phyloP scores from a whole-genome alignment of 2,888 invertebrate genomes.

The Octonoba sinensis region DNA sequence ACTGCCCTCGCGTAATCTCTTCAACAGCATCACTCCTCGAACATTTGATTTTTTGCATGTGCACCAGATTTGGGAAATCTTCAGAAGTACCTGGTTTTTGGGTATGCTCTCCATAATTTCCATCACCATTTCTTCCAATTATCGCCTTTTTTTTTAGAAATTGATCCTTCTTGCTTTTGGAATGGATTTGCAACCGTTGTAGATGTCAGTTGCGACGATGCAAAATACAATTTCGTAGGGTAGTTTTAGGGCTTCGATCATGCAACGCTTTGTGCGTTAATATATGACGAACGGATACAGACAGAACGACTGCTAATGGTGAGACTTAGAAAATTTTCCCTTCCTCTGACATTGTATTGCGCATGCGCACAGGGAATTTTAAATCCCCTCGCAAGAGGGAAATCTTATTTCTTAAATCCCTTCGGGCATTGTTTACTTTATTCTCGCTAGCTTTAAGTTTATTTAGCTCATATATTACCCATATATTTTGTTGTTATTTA shows the following conservation, averaged over 20 bases:
- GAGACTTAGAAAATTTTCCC: too few species aligned
- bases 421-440: too few species aligned
- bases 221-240: not conserved
- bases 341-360: too few species aligned
- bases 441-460: too few species aligned
- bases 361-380: too few species aligned
- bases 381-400: too few species aligned
- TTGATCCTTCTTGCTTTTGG: not conserved
- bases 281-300: too few species aligned
- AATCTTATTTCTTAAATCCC: too few species aligned
- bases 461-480: too few species aligned
- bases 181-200: too few species aligned
- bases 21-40: not conserved
- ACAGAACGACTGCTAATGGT: too few species aligned
- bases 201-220: not conserved
- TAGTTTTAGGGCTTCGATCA: not conserved
- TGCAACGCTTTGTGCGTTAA: not conserved
- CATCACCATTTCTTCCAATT: not conserved
- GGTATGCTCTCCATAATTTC: not conserved
- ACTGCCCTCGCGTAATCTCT: not conserved
- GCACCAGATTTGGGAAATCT: not conserved
- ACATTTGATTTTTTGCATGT: not conserved
- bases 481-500: too few species aligned
- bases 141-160: not conserved
- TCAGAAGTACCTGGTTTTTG: constrained; percentile 1